Base-by-base conservation (phyloP, 2,888 invertebrate species). In the Crocallis elinguaria region DNA sequence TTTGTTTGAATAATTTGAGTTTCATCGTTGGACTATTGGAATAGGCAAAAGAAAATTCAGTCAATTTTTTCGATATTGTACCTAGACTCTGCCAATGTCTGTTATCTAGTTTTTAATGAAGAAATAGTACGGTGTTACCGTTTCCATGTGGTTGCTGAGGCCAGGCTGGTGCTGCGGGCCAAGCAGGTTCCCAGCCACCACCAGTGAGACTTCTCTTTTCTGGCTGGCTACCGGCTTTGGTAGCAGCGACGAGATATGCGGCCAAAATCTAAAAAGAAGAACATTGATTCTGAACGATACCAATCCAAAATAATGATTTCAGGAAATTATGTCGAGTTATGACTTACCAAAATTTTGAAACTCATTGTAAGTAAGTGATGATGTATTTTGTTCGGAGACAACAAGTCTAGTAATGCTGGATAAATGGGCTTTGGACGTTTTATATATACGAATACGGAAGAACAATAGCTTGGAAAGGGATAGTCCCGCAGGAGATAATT, bases 371-470 rank as follows among this genome's bases (percentile, higher is more conserved):
- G 21, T 30, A 39, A 25, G 3, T 2, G 42, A 21, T 9, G 57
- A 45, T 61, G 60, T 67, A 45, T 64, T 64, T 69, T 63, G 37
- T 37, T 38, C 13, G 16, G 46, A 42, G 25, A 42, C 14, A 43
- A 49, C 69, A 62, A 66, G 57, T 57, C 35, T 50, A 52, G 14
- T 39, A 67, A 62, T 67, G 69, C 50, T 81, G 57, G 61, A 64
- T 56, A 44, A 58, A 58, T 58, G 60, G 51, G 53, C 43, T 59
- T 54, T 58, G 49, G 61, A 50, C 73, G 64, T 84, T 90, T 82
- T 90, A 89, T 90, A 90, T 72, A 64, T 60, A 73, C 61, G 69
- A 70, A 80, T 64, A 71, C 89, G 90, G 89, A 88, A 90, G 80
- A 71, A 66, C 57, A 63, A 64, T 61, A 63, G 16, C 32, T 38